Evolutionary conservation across 23 tunicate species (phyloP).

Genomic region (Botrylloides violaceus): DNA sequence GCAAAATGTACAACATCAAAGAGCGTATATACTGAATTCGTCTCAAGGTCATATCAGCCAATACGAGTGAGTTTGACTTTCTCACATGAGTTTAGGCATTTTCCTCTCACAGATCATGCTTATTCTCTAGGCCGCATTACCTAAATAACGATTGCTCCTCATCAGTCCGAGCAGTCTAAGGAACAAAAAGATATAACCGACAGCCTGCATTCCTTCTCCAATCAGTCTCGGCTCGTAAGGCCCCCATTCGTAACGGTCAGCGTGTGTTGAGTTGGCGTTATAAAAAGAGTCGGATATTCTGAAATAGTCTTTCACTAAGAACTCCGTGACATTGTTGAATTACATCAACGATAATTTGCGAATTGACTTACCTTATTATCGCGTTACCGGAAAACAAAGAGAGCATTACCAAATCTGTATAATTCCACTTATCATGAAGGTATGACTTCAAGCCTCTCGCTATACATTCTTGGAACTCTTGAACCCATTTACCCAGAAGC

Average conservation of each 20-base stretch:
- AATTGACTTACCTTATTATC: conserved; percentile 25
- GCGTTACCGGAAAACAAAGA: conserved; percentile 15
- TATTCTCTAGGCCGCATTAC: too few species aligned
- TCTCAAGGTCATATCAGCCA: too few species aligned
- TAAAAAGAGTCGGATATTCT: conserved; percentile 11
- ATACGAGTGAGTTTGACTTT: too few species aligned
- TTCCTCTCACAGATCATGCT: too few species aligned
- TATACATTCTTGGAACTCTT: conserved; percentile 33
- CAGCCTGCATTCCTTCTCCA: conserved; percentile 44
- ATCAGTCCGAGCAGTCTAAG: conserved; percentile 42
- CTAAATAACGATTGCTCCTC: conserved; percentile 28
- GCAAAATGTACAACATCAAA: too few species aligned
- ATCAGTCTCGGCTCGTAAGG: conserved; percentile 38
- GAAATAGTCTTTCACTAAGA: neutral
- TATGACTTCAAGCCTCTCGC: conserved; percentile 27
- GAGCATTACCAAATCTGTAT: conserved; percentile 26
- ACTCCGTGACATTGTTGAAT: neutral
- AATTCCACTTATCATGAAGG: conserved; percentile 45
- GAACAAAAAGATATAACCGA: conserved; percentile 61
- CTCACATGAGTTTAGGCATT: too few species aligned
- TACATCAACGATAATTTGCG: neutral
- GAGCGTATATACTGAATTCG: too few species aligned
- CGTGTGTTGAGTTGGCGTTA: neutral
- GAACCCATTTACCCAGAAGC: conserved; percentile 53
- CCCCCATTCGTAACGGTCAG: conserved; percentile 35